phyloP scores from a whole-genome alignment of 2,113 vertebrate genomes.

The Zosterops japonicus region DNA sequence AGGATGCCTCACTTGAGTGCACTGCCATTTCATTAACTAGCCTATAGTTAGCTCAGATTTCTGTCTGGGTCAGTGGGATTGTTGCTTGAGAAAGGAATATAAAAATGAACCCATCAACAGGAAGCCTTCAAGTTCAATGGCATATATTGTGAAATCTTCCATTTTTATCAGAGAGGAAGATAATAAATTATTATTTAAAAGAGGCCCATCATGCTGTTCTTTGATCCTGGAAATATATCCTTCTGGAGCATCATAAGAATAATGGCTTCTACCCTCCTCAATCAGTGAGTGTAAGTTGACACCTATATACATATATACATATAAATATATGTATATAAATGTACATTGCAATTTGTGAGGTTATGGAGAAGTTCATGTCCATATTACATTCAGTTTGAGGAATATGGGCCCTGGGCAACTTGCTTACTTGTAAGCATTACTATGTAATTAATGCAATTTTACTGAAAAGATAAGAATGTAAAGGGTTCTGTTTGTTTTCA shows the following conservation, averaged over 20 bases:
- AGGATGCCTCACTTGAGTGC: not conserved
- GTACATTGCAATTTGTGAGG: not conserved
- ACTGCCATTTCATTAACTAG: not conserved
- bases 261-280: not conserved
- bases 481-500: not conserved
- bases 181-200: not conserved
- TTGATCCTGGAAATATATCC: not conserved
- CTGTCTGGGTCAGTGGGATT: not conserved
- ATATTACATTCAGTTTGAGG: not conserved
- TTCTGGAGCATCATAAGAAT: not conserved
- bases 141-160: not conserved
- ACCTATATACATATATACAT: not conserved
- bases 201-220: not conserved
- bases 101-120: not conserved
- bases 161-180: not conserved
- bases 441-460: not conserved
- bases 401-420: not conserved
- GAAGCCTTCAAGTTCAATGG: fast-evolving
- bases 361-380: not conserved
- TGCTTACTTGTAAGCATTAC: not conserved
- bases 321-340: not conserved
- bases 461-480: not conserved
- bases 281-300: not conserved
- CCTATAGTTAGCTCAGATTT: not conserved
- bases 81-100: not conserved